Base-by-base conservation (phyloP, 2,888 invertebrate species). In the Herminia tarsipennalis region DNA sequence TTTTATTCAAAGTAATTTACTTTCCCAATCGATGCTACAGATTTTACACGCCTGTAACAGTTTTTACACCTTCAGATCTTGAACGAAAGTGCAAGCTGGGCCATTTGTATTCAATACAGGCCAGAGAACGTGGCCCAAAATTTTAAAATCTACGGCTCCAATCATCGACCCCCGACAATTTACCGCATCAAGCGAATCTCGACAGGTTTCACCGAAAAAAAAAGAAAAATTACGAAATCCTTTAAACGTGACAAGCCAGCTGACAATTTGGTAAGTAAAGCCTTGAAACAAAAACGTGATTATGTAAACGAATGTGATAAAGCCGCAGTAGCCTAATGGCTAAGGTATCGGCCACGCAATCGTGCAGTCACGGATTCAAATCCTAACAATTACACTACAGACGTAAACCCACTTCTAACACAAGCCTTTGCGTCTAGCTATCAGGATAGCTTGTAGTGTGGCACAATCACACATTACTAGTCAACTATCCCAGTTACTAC, bases 81-180 rank as follows among this genome's bases (percentile, higher is more conserved):
- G 18, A 47, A 51, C 24, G 62, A 64, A 66, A 66, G 66, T 66
- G 63, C 49, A 64, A 64, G 58, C 46, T 22, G 12, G 2, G 29
- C 30, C n/a, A 62, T 64, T 58, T 33, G 49, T 66, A 64, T 64
- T 62, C 63, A 66, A 46, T 48, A 37, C 58, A 50, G 40, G 32
- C 22, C 16, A 22, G 9, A 13, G 24, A 21, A 54, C 62, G 63
- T 50, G 57, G 39, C 34, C 38, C 58, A 45, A 55, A 58, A 42
- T 38, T 62, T 66, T 50, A 62, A 64, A 66, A 48, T 62, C 49
- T 36, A 10, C 44, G 22, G 17, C 41, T 40, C 30, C 50, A 61
- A 63, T 61, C 57, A 46, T 39, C 40, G 33, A 37, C 51, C 39
- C 53, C 51, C 50, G 46, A 42, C 56, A 53, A 54, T 65, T 62